Percentiles rank a stretch among this genome's conserved stretches.
phyloP scores from a whole-genome alignment of 2,888 invertebrate genomes.

The Drosophila fungiperda region DNA sequence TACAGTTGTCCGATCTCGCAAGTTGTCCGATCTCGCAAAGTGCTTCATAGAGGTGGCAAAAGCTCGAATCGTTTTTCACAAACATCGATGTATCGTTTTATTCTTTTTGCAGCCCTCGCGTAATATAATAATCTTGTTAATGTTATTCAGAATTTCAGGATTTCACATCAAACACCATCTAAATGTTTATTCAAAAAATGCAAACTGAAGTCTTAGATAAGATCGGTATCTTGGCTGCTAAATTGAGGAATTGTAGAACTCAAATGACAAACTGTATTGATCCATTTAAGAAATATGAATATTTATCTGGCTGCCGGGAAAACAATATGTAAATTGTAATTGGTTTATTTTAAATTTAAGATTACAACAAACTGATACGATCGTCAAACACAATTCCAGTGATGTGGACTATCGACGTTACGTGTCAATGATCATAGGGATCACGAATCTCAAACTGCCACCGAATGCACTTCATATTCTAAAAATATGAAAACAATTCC shows the following conservation, averaged over 20 bases:
- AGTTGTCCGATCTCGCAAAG: background rate
- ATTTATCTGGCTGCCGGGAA: constrained; percentile 20
- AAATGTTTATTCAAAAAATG: background rate
- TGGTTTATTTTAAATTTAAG: background rate
- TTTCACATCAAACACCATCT: background rate
- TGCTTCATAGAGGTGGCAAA: background rate
- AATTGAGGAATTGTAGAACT: constrained; percentile 9
- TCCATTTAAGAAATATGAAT: constrained; percentile 32
- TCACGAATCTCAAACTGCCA: background rate
- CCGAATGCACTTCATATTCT: background rate
- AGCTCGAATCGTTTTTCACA: background rate
- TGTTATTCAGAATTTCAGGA: background rate
- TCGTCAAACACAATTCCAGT: background rate
- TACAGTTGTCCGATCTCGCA: background rate
- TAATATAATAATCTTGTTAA: background rate
- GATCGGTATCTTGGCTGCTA: background rate
- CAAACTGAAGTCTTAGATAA: background rate
- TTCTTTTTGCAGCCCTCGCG: background rate
- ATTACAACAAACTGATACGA: too few relatives aligned
- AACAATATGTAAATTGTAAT: constrained; percentile 1
- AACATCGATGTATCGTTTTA: background rate
- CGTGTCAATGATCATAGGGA: background rate
- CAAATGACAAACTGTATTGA: constrained; percentile 2
- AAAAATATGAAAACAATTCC: background rate
- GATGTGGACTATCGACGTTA: constrained; percentile 3